Evolutionary conservation across 2,113 vertebrate genomes (phyloP).

Genomic region (Dicaeum eximium): DNA sequence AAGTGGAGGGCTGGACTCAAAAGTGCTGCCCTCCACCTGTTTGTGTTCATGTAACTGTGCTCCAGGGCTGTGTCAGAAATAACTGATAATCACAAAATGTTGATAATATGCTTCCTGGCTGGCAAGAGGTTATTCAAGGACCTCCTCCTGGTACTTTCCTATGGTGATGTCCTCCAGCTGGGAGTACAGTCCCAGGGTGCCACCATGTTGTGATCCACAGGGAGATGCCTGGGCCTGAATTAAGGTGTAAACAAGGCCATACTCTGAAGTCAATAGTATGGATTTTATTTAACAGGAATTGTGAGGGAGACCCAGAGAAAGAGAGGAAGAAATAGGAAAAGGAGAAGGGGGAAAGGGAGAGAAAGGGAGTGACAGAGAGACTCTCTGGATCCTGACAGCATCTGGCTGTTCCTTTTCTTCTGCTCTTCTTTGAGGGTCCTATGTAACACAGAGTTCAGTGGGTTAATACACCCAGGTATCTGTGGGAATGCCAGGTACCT

Average conservation of each 20-base stretch:
- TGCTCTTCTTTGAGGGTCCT: background rate
- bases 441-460: too few species aligned
- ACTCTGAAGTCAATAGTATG: background rate
- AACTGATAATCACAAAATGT: background rate
- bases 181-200: background rate
- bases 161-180: background rate
- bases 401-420: background rate
- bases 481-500: background rate
- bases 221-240: background rate
- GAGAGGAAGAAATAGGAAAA: background rate
- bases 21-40: accelerated
- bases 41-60: background rate
- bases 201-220: background rate
- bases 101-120: background rate
- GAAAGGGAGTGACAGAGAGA: background rate
- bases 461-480: background rate
- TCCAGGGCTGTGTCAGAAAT: background rate
- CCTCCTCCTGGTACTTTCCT: background rate
- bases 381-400: background rate
- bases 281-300: background rate
- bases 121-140: background rate
- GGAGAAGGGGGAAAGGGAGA: background rate
- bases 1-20: accelerated
- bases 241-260: background rate
- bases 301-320: background rate